Conservation (phyloP, 2,113 vertebrate genomes). For the Plecotus auritus region DNA sequence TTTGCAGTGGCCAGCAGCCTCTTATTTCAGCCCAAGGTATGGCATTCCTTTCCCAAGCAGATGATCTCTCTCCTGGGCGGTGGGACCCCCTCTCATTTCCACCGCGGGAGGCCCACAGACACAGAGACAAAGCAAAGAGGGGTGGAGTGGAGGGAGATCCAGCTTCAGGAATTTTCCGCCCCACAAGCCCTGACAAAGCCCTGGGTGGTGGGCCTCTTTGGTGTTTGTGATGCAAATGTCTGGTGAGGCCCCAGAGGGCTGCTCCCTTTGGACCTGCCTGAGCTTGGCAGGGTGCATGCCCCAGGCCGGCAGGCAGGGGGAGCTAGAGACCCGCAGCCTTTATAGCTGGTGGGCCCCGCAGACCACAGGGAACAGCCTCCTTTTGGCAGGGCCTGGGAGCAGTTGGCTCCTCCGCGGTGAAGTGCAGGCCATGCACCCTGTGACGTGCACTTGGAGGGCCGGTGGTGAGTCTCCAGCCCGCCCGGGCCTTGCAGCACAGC, state of each 20-base stretch:
- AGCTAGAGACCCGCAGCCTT: not conserved
- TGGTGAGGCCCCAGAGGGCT: conserved; percentile 7
- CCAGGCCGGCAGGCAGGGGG: not conserved
- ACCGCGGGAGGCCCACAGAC: not conserved
- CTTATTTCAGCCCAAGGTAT: not conserved
- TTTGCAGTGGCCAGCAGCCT: not conserved
- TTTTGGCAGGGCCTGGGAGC: not conserved
- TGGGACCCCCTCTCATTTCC: not conserved
- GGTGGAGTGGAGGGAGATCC: not conserved
- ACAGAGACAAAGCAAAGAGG: not conserved
- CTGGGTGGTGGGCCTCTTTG: not conserved
- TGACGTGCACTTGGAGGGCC: not conserved
- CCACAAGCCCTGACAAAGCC: not conserved
- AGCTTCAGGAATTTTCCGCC: not conserved
- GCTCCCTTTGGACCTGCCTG: not conserved
- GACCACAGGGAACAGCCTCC: not conserved
- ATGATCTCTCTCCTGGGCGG: not conserved
- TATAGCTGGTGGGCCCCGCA: not conserved
- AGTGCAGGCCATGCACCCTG: not conserved
- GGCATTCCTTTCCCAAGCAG: not conserved
- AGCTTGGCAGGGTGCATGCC: not conserved
- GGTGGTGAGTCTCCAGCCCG: not conserved
- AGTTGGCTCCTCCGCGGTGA: not conserved
- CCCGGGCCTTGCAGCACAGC: not conserved
- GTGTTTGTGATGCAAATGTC: conserved; percentile 45